Evolutionary conservation across 2,888 invertebrate species (phyloP), one percentile per base, ranked within the genome.

Genomic region (Listrodromus nycthemerus): DNA sequence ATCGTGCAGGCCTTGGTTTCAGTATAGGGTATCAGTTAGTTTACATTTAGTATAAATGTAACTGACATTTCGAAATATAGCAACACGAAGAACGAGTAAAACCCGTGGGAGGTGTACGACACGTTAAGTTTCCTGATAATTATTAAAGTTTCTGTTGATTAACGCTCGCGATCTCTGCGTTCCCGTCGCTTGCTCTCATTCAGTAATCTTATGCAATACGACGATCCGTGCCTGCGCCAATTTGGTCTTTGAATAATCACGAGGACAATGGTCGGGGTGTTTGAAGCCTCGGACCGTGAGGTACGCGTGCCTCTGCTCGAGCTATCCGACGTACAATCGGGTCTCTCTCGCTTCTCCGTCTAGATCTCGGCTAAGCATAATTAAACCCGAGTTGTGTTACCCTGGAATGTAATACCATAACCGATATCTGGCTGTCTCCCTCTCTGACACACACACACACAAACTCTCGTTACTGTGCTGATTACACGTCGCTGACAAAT

Each of bases 361-460:
- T 78, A 70, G 80, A 71, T 71, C 82, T 78, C 52, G 81, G 87
- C 84, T 87, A 85, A 87, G 84, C 87, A 87, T 87, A 87, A 87
- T 87, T 87, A 83, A 85, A 76, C 86, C 71, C 55, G 73, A 70
- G 77, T 55, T 82, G 73, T 77, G 79, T 85, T 82, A 83, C 83
- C 77, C 76, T 21, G 80, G 69, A 75, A 80, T 86, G 87, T 81
- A 86, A 87, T 87, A 84, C 74, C 77, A 73, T 73, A 82, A 83
- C 78, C 80, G 52, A 61, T 55, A 24, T 65, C 69, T n/a, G n/a
- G n/a, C n/a, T n/a, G n/a, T 76, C 55, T 50, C 82, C 37, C 71
- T 21, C 61, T 27, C 50, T 37, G 70, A 21, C 58, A 45, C 79
- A 21, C 30, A 30, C 30, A 30, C 30, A 30, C 33, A 1, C 65